These are phyloP conservation scores for Thysanoteuthis rhombus DNA, from an alignment of 2,888 invertebrate genomes.

Conservation along the genomic window DNA sequence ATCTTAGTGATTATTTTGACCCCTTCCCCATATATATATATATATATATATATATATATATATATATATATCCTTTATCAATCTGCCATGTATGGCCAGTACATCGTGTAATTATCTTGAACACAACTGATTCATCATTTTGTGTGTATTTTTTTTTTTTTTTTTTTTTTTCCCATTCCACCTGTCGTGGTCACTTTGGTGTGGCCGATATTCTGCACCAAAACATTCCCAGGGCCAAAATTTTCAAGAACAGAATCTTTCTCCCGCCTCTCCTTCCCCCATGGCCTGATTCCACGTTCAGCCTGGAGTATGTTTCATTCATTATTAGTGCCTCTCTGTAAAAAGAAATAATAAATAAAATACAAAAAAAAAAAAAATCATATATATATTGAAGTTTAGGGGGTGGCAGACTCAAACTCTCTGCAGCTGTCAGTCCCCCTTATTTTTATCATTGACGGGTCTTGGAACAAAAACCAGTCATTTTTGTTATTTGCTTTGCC, in stretches of 20 bases:
- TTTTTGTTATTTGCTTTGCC: background rate
- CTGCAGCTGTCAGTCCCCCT: background rate
- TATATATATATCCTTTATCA: background rate
- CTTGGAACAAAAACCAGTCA: background rate
- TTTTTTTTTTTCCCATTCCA: background rate
- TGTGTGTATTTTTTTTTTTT: background rate
- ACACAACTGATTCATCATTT: background rate
- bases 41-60: too few species aligned
- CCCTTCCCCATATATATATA: too few species aligned
- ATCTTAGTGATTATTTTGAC: background rate
- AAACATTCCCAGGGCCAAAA: background rate
- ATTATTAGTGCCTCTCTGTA: constrained; percentile 12
- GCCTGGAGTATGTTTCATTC: background rate
- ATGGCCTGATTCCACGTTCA: background rate
- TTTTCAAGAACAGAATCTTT: background rate
- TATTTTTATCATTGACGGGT: constrained; percentile 12
- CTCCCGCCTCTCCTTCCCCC: background rate
- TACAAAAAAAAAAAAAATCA: too few species aligned
- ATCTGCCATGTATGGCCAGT: background rate
- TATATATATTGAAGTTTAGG: background rate
- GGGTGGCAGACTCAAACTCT: background rate
- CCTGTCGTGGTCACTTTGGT: background rate
- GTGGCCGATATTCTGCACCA: background rate
- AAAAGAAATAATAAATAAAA: background rate
- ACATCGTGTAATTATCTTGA: background rate